A percentile compares a stretch with the other conserved stretches of the same genome.
These are phyloP conservation scores for Lacanobia oleracea DNA, from an alignment of 2,888 invertebrate species.

Conservation along the genomic window DNA sequence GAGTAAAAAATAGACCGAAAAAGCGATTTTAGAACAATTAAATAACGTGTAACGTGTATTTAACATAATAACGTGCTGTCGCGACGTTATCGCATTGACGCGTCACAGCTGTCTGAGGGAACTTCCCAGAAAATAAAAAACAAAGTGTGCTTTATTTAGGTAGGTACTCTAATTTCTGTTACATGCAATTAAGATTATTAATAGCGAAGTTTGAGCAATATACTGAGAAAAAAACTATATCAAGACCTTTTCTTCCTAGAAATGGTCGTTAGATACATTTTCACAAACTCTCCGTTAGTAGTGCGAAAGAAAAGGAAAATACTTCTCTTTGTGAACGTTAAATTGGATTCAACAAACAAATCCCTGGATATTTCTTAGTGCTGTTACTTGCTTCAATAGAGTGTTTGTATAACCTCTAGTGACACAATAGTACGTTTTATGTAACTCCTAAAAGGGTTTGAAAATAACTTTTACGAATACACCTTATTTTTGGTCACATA, in stretches of 20 bases:
- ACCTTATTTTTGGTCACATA: too few species aligned
- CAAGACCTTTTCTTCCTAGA: neutral
- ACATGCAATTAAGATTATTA: too few species aligned
- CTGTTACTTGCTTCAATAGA: conserved; percentile 5
- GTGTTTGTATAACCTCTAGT: neutral
- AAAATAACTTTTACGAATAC: neutral
- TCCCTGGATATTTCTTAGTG: conserved; percentile 17
- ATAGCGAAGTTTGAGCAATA: too few species aligned
- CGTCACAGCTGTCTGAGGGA: too few species aligned
- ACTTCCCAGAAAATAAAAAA: too few species aligned
- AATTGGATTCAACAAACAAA: conserved; percentile 41
- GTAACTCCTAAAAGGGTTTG: neutral
- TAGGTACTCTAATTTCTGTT: too few species aligned
- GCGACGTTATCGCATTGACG: too few species aligned
- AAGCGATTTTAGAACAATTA: too few species aligned
- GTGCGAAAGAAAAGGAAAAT: conserved; percentile 3
- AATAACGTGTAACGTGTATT: too few species aligned
- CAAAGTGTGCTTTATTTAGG: too few species aligned
- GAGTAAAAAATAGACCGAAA: too few species aligned
- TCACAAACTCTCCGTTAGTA: conserved; percentile 1
- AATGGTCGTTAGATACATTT: conserved; percentile 1
- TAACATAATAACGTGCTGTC: too few species aligned
- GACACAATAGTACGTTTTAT: neutral
- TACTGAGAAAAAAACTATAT: neutral
- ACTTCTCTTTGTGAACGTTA: conserved; percentile 31